Base-by-base conservation (phyloP, 2,888 invertebrate species). In the Agelastica alni region DNA sequence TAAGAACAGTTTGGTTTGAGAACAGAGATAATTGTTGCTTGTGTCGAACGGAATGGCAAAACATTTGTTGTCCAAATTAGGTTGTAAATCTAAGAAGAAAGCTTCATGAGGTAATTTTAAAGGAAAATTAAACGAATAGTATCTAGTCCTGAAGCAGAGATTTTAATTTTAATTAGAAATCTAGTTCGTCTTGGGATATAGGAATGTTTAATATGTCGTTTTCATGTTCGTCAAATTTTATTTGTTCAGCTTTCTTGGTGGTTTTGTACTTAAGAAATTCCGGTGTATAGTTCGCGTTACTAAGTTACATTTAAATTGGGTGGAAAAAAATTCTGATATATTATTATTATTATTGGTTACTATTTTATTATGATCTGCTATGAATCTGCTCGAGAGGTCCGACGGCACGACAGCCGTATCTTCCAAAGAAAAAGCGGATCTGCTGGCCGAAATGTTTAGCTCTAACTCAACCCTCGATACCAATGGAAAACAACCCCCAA, bases 71-170 rank as follows among this genome's bases (percentile, higher is more conserved):
- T n/a, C n/a, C n/a, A n/a, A n/a, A n/a, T n/a, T n/a, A n/a, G n/a
- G n/a, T n/a, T n/a, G n/a, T n/a, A n/a, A n/a, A n/a, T n/a, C n/a
- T n/a, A n/a, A n/a, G n/a, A n/a, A n/a, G n/a, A n/a, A n/a, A n/a
- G n/a, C n/a, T n/a, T n/a, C n/a, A n/a, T n/a, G n/a, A n/a, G n/a
- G n/a, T n/a, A n/a, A 12, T 46, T 46, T n/a, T n/a, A 6, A 2
- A 53, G 12, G 10, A 53, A 34, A 2, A 53, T 53, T 7, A 26
- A 16, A 1, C 34, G 53, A 10, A 46, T 46, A 7, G 22, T 31
- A 41, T 53, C 46, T 1, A 46, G 53, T 1, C 46, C 53, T 1
- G 41, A n/a, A n/a, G 14, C n/a, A 7, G 41, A 14, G 12, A 34
- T 14, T 30, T 41, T 53, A 32, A n/a, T 6, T 7, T 13, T n/a